phyloP scores from a whole-genome alignment of 2,113 vertebrate genomes.

The Pelodiscus sinensis region DNA sequence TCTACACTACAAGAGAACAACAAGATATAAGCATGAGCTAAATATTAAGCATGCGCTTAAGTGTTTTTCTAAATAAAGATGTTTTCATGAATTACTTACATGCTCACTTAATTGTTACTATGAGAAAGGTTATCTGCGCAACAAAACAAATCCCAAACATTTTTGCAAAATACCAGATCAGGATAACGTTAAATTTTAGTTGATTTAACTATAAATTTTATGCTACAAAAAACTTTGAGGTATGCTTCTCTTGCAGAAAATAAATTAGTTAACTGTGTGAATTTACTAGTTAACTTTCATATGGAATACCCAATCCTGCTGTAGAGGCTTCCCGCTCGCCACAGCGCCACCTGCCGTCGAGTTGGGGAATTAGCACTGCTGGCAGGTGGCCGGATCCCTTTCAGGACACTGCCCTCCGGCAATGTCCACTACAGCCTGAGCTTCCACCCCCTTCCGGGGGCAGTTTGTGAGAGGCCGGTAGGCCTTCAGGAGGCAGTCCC shows the following conservation, averaged over 20 bases:
- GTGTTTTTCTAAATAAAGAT: neutral
- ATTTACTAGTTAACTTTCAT: neutral
- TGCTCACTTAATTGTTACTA: neutral
- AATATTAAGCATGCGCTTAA: neutral
- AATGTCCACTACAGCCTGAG: too few relatives aligned
- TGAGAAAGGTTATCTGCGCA: neutral
- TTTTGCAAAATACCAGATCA: neutral
- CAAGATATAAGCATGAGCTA: neutral
- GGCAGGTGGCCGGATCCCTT: too few relatives aligned
- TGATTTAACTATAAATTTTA: neutral
- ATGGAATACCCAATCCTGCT: neutral
- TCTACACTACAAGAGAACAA: neutral
- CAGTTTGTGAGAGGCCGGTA: too few relatives aligned
- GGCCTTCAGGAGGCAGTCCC: too few relatives aligned
- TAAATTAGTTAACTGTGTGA: neutral
- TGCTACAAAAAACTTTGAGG: neutral
- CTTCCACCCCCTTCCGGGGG: too few relatives aligned
- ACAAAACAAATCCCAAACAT: neutral
- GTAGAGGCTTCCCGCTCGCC: too few relatives aligned
- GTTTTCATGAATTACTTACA: neutral
- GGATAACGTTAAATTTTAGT: neutral
- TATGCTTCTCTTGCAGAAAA: neutral
- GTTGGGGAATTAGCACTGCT: too few relatives aligned
- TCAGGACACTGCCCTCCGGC: too few relatives aligned
- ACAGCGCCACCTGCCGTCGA: too few relatives aligned